Evolutionary conservation across 2,113 vertebrate species (phyloP).

Genomic region (Myotis lucifugus): DNA sequence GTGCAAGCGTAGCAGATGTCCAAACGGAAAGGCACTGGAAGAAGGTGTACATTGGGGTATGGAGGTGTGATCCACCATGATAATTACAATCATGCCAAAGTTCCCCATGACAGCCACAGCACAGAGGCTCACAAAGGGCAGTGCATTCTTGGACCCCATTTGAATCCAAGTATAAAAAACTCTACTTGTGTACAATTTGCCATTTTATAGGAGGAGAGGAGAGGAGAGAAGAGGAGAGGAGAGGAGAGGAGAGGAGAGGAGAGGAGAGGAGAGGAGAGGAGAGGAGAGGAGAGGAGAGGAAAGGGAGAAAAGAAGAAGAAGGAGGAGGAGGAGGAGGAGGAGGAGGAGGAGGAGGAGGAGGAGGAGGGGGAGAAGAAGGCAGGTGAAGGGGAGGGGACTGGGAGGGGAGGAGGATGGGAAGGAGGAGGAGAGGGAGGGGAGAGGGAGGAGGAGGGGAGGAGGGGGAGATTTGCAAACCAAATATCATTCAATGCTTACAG

Average conservation of each 20-base stretch:
- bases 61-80: background rate
- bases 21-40: conserved; percentile 64
- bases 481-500: background rate
- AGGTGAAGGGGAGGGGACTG: too few relatives aligned
- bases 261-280: too few relatives aligned
- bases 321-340: too few relatives aligned
- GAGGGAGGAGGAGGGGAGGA: too few relatives aligned
- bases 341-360: too few relatives aligned
- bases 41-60: conserved; percentile 67
- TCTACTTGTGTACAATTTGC: background rate
- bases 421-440: accelerated
- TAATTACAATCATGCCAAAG: conserved; percentile 20
- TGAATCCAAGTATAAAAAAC: conserved; percentile 71
- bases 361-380: too few relatives aligned
- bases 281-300: accelerated
- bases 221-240: too few relatives aligned
- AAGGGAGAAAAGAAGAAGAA: too few relatives aligned
- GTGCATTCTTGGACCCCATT: background rate
- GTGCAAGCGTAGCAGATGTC: conserved; percentile 72
- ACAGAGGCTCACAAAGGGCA: conserved; percentile 25
- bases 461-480: too few relatives aligned
- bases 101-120: conserved; percentile 16
- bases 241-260: too few relatives aligned
- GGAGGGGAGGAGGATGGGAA: too few relatives aligned
- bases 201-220: background rate